Evolutionary conservation across 2,888 invertebrate species (phyloP).

Genomic region (Kuschelorhynchus macadamiae): DNA sequence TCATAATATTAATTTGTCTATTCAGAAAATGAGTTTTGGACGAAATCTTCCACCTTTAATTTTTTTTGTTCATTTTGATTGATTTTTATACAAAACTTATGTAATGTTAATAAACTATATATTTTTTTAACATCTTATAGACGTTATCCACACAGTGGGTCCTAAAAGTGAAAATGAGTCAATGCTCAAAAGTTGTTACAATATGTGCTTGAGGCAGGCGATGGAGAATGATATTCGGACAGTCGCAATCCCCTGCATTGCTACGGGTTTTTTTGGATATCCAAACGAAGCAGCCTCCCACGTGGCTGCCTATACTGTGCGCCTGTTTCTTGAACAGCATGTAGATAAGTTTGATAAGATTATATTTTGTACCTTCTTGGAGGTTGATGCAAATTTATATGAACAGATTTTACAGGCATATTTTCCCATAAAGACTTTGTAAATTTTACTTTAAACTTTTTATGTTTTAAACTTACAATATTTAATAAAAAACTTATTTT

Average conservation of each 20-base stretch:
- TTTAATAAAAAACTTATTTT: too few relatives aligned
- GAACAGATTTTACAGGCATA: slow-evolving; percentile 79
- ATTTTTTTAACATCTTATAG: too few relatives aligned
- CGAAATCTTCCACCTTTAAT: too few relatives aligned
- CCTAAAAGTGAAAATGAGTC: slow-evolving; percentile 81
- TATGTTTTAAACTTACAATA: too few relatives aligned
- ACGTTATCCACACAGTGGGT: slow-evolving; percentile 92
- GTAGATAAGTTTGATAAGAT: slow-evolving; percentile 76
- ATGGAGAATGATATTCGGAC: slow-evolving; percentile 73
- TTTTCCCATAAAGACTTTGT: slow-evolving; percentile 76
- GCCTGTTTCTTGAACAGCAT: slow-evolving; percentile 72
- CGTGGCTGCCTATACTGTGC: slow-evolving; percentile 78
- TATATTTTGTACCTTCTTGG: slow-evolving; percentile 86
- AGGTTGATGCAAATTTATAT: slow-evolving; percentile 80
- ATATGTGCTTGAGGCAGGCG: slow-evolving; percentile 75
- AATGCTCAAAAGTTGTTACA: slow-evolving; percentile 79
- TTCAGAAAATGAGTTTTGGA: too few relatives aligned
- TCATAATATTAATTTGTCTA: too few relatives aligned
- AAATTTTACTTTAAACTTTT: too few relatives aligned
- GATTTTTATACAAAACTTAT: too few relatives aligned
- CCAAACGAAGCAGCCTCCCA: slow-evolving; percentile 84
- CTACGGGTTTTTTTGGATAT: slow-evolving; percentile 93
- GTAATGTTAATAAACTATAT: too few relatives aligned
- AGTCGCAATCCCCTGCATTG: slow-evolving; percentile 91
- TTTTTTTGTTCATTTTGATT: too few relatives aligned